Evolutionary conservation across 2,888 invertebrate genomes (phyloP).

Genomic region (Nebria brevicollis): DNA sequence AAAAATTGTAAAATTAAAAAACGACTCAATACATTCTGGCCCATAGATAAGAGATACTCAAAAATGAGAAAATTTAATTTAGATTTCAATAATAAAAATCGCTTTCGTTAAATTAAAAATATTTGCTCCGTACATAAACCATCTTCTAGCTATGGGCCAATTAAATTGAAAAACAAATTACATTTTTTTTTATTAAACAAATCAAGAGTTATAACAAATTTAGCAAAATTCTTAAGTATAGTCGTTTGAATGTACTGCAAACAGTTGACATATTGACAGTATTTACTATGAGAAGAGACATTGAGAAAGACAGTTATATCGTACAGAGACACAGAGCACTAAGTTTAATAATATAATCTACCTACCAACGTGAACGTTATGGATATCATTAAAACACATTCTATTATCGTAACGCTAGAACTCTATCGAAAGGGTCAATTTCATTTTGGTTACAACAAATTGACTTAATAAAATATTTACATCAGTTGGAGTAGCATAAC

Average conservation of each 20-base stretch:
- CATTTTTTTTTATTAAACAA: not conserved
- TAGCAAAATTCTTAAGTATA: not conserved
- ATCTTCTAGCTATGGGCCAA: too few species aligned
- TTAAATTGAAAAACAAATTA: too few species aligned
- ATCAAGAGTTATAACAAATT: not conserved
- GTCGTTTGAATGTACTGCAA: not conserved
- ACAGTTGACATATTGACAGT: not conserved
- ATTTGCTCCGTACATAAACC: too few species aligned
- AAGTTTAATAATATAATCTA: slow-evolving; percentile 39
- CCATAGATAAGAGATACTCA: too few species aligned
- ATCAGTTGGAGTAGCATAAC: slow-evolving; percentile 36
- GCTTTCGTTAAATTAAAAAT: too few species aligned
- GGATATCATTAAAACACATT: slow-evolving; percentile 31
- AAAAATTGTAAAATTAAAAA: slow-evolving; percentile 23
- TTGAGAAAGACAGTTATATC: slow-evolving; percentile 33
- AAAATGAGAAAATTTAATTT: too few species aligned
- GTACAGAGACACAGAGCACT: slow-evolving; percentile 41
- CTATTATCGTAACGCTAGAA: slow-evolving; percentile 28
- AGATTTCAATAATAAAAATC: too few species aligned
- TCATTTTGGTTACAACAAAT: slow-evolving; percentile 41
- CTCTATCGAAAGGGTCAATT: slow-evolving; percentile 29
- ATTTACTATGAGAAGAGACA: slow-evolving; percentile 45
- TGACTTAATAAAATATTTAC: slow-evolving; percentile 40
- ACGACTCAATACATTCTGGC: not conserved
- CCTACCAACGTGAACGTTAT: slow-evolving; percentile 36